Base-by-base conservation (phyloP, 2,113 vertebrate species). In the Muntiacus muntjak region DNA sequence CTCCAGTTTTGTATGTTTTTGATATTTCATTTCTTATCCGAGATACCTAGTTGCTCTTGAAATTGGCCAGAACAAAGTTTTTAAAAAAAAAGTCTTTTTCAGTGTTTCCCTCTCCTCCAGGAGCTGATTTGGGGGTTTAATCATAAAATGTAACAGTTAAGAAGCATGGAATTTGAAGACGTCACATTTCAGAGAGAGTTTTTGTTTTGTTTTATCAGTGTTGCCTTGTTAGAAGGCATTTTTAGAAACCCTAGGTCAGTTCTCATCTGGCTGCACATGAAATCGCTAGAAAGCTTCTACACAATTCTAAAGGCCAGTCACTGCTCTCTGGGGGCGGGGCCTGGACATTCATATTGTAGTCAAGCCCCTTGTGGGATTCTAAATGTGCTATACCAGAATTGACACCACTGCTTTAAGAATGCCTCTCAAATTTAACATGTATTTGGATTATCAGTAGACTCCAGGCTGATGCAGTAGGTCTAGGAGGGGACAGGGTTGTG, bases 1-100 rank as follows among this genome's bases (percentile, higher is more conserved):
- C 67, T 71, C n/a, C n/a, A 71, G 28, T 47, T 79, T 30, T 79
- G 28, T 50, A 28, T 50, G 7, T 62, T 13, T 92, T 45, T 26
- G 13, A 58, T 58, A 47, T 47, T 55, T 87, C 55, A 19, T 57
- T 93, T 88, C 52, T 96, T 92, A 87, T n/a, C 54, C 30, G 71
- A 92, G 43, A 74, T 36, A 74, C 6, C 11, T 57, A 74, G 23
- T n/a, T 64, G 25, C 36, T 93, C 58, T 91, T 91, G 40, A 93
- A 93, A 93, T 47, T 55, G n/a, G 30, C 16, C 5, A 1, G 78
- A n/a, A 57, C 12, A 16, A 81, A 58, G 47, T 43, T 33, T 0
- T 0, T 26, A 0, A 14, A 26, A 52, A 52, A 30, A 33, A 84
- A 40, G 67, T 5, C 28, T 82, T 81, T 33, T 64, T 57, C 8